These are phyloP conservation scores for Microcebus tavaratra DNA, from an alignment of 2,113 vertebrate species.

Conservation along the genomic window DNA sequence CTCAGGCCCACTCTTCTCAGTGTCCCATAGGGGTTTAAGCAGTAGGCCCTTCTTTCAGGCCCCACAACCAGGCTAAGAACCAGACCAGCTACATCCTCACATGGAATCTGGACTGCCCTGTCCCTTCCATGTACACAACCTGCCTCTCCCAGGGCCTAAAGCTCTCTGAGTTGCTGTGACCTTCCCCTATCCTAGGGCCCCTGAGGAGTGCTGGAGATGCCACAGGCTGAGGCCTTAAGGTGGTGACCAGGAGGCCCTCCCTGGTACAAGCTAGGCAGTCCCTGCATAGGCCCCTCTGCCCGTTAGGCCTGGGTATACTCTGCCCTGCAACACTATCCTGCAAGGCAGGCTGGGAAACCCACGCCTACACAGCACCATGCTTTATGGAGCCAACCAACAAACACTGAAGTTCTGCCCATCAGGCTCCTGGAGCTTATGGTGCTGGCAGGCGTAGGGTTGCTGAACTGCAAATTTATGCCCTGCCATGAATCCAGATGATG, in stretches of 20 bases:
- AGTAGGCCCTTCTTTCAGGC: neutral
- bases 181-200: neutral
- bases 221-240: neutral
- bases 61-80: neutral
- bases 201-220: neutral
- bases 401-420: neutral
- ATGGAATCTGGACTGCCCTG: neutral
- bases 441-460: neutral
- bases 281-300: neutral
- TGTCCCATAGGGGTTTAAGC: neutral
- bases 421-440: neutral
- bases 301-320: neutral
- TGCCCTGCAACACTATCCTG: neutral
- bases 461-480: slow-evolving; percentile 38
- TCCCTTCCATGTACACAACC: neutral
- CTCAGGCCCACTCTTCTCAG: neutral
- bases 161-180: neutral
- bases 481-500: neutral
- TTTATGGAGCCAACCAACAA: neutral
- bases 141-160: neutral
- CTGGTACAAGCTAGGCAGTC: neutral
- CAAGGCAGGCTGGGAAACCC: neutral
- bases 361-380: neutral
- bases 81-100: neutral
- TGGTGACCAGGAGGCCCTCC: neutral